Evolutionary conservation across 2,888 invertebrate genomes (phyloP), one percentile per base, ranked within the genome.

Genomic region (Machimus rusticus): DNA sequence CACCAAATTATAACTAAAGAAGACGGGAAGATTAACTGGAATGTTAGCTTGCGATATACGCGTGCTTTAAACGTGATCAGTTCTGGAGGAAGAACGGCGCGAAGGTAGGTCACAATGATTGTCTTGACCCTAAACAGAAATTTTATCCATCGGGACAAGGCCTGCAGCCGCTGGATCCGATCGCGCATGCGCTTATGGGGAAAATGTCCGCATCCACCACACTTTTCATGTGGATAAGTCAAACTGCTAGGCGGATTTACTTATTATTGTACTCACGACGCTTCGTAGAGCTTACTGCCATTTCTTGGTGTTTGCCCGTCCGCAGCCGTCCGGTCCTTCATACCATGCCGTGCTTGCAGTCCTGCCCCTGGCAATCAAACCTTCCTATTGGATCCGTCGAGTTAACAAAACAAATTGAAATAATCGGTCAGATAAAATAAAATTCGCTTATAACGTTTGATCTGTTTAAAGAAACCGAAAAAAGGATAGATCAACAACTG

Each of bases 11-110:
- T 66, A 66, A 66, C 57, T 19, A 37, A 57, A 66, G 82, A 37
- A 82, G 82, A 82, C 82, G 82, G 19, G 19, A 9, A 81, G 66
- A 82, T 82, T 82, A 57, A 79, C 39, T 85, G 74, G 79, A 79
- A 79, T 79, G 79, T 79, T 79, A 86, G 88, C 88, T 86, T 82
- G 88, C 78, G 88, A 82, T 84, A 74, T 88, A 84, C 88, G 88
- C 88, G 88, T 88, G 88, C 88, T 88, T 79, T 46, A 78, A 85
- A 87, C 88, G 88, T 88, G 88, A 88, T 81, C 87, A 82, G 37
- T 57, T 82, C 66, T 34, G 37, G 16, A 19, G 12, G 82, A 82
- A 28, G 74, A 74, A 74, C 12, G 28, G 39, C 6, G 31, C 19
- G 31, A 78, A 84, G 86, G 55, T 37, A 86, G 86, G 76, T 86